These are phyloP conservation scores for Nibea coibor DNA, from an alignment of 2,113 vertebrate species.

Conservation along the genomic window DNA sequence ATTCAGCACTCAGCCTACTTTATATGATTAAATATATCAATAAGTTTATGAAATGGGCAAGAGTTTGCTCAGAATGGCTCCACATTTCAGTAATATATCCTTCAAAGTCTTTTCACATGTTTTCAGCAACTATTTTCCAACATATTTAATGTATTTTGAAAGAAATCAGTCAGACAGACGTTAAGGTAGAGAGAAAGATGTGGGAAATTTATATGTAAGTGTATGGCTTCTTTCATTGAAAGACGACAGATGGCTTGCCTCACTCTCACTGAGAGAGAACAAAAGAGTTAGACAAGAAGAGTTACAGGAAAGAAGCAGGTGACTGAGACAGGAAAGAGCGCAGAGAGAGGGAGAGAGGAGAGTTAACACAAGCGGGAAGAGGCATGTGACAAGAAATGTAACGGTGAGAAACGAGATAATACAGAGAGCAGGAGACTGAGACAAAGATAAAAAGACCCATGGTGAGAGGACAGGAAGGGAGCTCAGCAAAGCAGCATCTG, in stretches of 20 bases:
- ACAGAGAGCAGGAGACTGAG: background rate
- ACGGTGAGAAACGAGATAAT: background rate
- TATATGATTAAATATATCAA: too few species aligned
- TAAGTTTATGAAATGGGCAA: too few species aligned
- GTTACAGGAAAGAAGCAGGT: conserved; percentile 8
- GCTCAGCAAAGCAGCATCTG: conserved; percentile 47
- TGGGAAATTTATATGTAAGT: background rate
- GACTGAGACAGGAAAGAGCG: background rate
- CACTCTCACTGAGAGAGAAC: conserved; percentile 31
- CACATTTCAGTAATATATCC: too few species aligned
- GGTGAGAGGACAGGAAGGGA: background rate
- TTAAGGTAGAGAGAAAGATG: background rate
- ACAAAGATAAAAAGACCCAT: background rate
- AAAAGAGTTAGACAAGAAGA: conserved; percentile 26
- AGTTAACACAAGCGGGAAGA: conserved; percentile 15
- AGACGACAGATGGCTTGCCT: conserved; percentile 47
- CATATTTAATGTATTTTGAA: too few species aligned
- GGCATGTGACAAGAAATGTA: background rate
- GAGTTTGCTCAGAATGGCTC: too few species aligned
- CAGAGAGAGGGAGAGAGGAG: background rate
- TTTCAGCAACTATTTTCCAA: too few species aligned
- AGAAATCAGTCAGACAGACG: too few species aligned
- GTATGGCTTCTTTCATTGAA: background rate
- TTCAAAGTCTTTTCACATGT: too few species aligned
- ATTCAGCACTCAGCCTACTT: too few species aligned